Evolutionary conservation across 2,888 invertebrate species (phyloP), one percentile per base, ranked within the genome.

Genomic region (Metellina segmentata): DNA sequence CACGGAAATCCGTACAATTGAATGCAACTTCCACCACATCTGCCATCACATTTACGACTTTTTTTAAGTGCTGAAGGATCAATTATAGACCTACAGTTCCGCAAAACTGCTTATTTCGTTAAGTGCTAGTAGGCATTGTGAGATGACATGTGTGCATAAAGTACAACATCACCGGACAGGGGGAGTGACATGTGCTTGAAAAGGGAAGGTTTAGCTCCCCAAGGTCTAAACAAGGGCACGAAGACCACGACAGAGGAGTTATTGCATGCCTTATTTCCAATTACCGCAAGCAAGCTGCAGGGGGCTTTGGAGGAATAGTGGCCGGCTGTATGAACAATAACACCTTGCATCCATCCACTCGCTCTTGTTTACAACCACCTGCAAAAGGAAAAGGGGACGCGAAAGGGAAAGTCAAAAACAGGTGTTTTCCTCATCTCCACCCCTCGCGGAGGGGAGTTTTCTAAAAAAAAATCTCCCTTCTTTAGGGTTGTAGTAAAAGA

Each of bases 351-450:
- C 34, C 61, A 1, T 34, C 34, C 34, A 34, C 34, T 34, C 34
- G 34, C 34, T 34, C 34, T 34, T 34, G 49, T 69, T 19, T 69
- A 8, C 7, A 13, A 20, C 61, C n/a, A 19, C 69, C 81, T 48
- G 48, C 11, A 34, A 53, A 20, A 13, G 6, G 20, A 85, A 61
- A 86, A 48, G n/a, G 48, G n/a, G 69, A 74, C 16, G 20, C 19
- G 20, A 85, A 75, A 86, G 70, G n/a, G 77, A 86, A 78, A 86
- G 77, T 78, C 8, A 11, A 49, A 85, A 86, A 86, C 86, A 86
- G 86, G 78, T 86, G 86, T 86, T 77, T 1, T 71, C 52, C 20
- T 49, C 72, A 72, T 51, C 79, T 13, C 34, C 11, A 19, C 6
- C 53, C 78, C 78, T 20, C 34, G 0, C 61, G 61, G 16, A 61